Evolutionary conservation across 2,113 vertebrate genomes (phyloP).

Genomic region (Hypocryptadius cinnamomeus): DNA sequence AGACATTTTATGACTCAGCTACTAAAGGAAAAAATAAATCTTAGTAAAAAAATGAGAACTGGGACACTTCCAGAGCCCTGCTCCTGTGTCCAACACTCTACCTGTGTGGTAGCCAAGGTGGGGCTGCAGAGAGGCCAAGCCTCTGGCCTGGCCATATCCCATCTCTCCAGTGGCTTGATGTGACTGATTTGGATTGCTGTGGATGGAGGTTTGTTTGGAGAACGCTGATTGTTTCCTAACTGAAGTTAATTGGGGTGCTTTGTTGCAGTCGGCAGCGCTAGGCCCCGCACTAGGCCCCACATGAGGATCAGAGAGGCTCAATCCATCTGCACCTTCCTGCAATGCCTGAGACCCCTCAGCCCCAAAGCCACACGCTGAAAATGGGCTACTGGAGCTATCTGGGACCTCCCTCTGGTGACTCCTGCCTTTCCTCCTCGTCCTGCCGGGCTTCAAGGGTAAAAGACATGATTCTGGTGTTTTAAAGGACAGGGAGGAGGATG

Average conservation of each 20-base stretch:
- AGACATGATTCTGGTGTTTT: rapidly evolving
- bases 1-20: background rate
- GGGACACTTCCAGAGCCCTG: rapidly evolving
- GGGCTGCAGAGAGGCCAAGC: background rate
- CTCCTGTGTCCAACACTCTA: background rate
- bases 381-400: background rate
- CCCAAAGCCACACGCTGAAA: background rate
- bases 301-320: background rate
- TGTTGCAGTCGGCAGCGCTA: rapidly evolving
- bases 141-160: background rate
- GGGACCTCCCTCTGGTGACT: background rate
- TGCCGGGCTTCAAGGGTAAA: background rate
- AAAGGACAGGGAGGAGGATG: background rate
- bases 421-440: background rate
- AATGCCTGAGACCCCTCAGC: rapidly evolving
- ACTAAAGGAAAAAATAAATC: background rate
- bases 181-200: background rate
- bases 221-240: background rate
- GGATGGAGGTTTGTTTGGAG: background rate
- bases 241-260: background rate
- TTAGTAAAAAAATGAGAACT: background rate
- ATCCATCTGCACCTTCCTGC: background rate
- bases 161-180: background rate
- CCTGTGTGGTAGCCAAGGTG: rapidly evolving
- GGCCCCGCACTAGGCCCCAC: background rate